Conservation (phyloP, 35 echinoderm and acorn worm species). For the Diadema setosum region DNA sequence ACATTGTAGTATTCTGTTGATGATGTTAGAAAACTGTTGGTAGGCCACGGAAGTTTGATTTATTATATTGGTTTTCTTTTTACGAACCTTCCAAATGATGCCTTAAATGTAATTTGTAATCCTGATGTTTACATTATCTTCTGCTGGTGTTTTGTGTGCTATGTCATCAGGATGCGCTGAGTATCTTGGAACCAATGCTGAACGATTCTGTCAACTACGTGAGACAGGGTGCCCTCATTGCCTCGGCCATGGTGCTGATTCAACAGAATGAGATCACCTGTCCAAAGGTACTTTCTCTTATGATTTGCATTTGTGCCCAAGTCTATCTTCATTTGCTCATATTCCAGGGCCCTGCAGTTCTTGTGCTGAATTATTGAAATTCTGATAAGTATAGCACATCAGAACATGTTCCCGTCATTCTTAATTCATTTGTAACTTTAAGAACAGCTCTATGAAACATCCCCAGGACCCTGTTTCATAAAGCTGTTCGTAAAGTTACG, state of each 20-base stretch:
- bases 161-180: constrained; percentile 74
- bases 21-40: too few species aligned
- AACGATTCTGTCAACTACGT: constrained; percentile 96
- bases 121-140: not conserved
- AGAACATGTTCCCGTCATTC: too few species aligned
- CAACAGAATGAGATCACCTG: constrained; percentile 95
- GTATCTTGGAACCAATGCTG: constrained; percentile 92
- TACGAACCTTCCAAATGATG: not conserved
- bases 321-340: too few species aligned
- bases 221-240: constrained; percentile 87
- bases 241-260: constrained; percentile 84
- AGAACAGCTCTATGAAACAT: too few species aligned
- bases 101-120: not conserved
- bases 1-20: too few species aligned
- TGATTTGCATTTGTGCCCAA: too few species aligned
- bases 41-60: not conserved
- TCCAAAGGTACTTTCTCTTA: constrained; percentile 53
- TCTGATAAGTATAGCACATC: too few species aligned
- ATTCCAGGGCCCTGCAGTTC: too few species aligned
- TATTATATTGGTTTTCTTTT: not conserved
- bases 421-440: too few species aligned
- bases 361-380: too few species aligned
- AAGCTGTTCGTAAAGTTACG: too few species aligned
- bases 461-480: too few species aligned
- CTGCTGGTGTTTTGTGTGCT: not conserved